phyloP scores from a whole-genome alignment of 1,140 invertebrate species.

The Paraescarpia echinospica region DNA sequence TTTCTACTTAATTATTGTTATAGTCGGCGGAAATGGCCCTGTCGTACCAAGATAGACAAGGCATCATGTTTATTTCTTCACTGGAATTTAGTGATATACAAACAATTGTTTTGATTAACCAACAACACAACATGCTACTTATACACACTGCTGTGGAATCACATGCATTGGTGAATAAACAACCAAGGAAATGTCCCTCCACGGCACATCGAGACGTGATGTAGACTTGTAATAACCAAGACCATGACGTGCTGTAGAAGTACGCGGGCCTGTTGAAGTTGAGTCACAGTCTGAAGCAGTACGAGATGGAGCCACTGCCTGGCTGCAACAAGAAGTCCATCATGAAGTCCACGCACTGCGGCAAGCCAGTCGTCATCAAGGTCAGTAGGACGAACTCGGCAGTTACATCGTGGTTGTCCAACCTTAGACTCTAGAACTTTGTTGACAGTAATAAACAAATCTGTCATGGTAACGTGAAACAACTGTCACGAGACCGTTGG shows the following conservation, averaged over 20 bases:
- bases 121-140: not conserved
- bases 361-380: conserved; percentile 39
- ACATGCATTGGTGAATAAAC: not conserved
- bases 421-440: too few relatives aligned
- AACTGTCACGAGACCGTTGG: too few relatives aligned
- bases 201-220: not conserved
- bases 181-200: not conserved
- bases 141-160: not conserved
- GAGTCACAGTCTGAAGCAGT: conserved; percentile 38
- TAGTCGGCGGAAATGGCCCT: not conserved
- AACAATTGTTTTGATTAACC: not conserved
- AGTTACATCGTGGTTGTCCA: not conserved
- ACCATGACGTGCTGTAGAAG: conserved; percentile 23
- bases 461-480: too few relatives aligned
- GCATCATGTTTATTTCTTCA: not conserved
- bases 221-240: not conserved
- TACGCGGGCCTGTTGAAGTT: conserved; percentile 40
- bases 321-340: conserved; percentile 31
- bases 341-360: conserved; percentile 31
- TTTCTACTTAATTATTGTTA: not conserved
- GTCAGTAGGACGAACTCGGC: conserved; percentile 22
- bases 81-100: not conserved
- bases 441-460: too few relatives aligned
- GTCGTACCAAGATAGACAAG: not conserved
- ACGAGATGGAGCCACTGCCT: conserved; percentile 30